Evolutionary conservation across 1,140 invertebrate genomes (phyloP).

Genomic region (Wiebesia pumilae): DNA sequence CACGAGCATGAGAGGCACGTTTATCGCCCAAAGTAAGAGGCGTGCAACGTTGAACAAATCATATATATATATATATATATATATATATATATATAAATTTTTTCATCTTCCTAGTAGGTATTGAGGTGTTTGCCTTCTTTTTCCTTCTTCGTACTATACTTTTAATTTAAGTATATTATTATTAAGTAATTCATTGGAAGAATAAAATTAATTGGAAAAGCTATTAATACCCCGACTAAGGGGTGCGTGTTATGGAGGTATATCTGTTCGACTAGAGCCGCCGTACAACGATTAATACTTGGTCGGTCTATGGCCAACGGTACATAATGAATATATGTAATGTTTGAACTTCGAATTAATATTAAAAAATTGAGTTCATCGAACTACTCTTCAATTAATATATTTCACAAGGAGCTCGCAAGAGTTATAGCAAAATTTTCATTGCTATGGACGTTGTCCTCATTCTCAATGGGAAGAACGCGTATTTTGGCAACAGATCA

Average conservation of each 20-base stretch:
- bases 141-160: not conserved
- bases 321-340: conserved; percentile 21
- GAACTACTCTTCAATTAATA: not conserved
- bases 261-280: conserved; percentile 72
- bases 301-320: conserved; percentile 55
- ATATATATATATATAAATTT: not conserved
- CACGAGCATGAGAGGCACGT: not conserved
- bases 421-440: not conserved
- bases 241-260: conserved; percentile 65
- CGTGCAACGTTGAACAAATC: not conserved
- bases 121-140: conserved; percentile 53
- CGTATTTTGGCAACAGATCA: not conserved
- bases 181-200: conserved; percentile 67
- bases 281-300: conserved; percentile 69
- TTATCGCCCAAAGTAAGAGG: not conserved
- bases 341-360: not conserved
- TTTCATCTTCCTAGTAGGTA: conserved; percentile 66
- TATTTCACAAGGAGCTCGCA: not conserved
- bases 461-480: not conserved
- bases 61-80: too few relatives aligned
- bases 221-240: conserved; percentile 23
- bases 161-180: conserved; percentile 66
- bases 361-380: not conserved
- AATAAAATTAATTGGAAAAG: conserved; percentile 26
- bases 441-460: not conserved